Percentiles rank a stretch among this genome's conserved stretches.
These are phyloP conservation scores for Eufriesea mexicana DNA, from an alignment of 1,140 invertebrate species.

Conservation along the genomic window DNA sequence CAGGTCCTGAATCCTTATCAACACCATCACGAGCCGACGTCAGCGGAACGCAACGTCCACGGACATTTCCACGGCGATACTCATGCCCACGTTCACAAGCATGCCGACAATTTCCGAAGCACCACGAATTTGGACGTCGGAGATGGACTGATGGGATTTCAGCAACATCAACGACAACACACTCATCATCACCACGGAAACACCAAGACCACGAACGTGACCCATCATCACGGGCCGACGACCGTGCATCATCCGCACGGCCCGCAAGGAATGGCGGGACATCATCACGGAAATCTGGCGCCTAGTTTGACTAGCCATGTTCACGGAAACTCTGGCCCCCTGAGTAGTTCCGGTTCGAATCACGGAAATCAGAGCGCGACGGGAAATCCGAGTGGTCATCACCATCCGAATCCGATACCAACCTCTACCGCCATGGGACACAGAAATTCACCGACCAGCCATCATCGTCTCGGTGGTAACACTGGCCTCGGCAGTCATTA, in stretches of 20 bases:
- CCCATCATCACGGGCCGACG: constrained; percentile 54
- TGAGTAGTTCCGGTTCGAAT: constrained; percentile 18
- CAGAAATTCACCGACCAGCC: constrained; percentile 49
- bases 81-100: constrained; percentile 63
- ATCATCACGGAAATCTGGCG: constrained; percentile 68
- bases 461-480: constrained; percentile 44
- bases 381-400: constrained; percentile 35
- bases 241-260: constrained; percentile 53
- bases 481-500: constrained; percentile 34
- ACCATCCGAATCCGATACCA: constrained; percentile 47
- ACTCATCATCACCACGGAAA: constrained; percentile 69
- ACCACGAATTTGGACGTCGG: constrained; percentile 52
- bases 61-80: constrained; percentile 64
- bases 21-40: constrained; percentile 65
- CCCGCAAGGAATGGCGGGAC: constrained; percentile 53
- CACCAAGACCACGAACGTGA: constrained; percentile 38
- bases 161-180: constrained; percentile 69
- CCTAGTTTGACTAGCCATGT: constrained; percentile 44
- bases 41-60: constrained; percentile 59
- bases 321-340: constrained; percentile 44
- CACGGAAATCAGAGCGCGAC: constrained; percentile 28
- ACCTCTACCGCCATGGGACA: constrained; percentile 46
- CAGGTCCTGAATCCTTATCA: constrained; percentile 68
- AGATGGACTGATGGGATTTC: constrained; percentile 60
- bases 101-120: constrained; percentile 60